Evolutionary conservation across 1,140 invertebrate genomes (phyloP), one percentile per base, ranked within the genome.

Genomic region (Drosophila arawakana): DNA sequence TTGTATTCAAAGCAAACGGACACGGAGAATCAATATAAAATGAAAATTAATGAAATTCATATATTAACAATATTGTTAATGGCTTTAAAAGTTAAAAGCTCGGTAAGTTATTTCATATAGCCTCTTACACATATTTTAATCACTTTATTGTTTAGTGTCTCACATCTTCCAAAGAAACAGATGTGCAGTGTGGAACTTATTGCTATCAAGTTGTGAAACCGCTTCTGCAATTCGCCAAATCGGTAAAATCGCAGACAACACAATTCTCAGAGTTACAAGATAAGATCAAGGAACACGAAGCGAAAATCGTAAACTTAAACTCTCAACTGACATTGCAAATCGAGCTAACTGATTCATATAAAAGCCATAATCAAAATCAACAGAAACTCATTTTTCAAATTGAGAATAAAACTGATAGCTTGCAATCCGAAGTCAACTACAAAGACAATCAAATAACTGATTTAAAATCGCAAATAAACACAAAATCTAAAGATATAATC

Each of bases 191-290:
- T 15, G 43, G n/a, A 15, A 35, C 25, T n/a, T 46, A 57, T 57
- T 57, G 54, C 15, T 52, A 52, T n/a, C 25, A 34, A 34, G 25
- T 34, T 7, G 50, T 52, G 8, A 52, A 52, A 34, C 50, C 54
- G 6, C 34, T 57, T 10, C 13, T 57, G 11, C 35, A 15, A 37
- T 21, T 37, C 18, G 35, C 35, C 9, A 7, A 37, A 4, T 57
- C 35, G 7, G 13, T 21, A 1, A 39, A 21, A 39, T 43, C 55
- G 1, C 35, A 61, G 7, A 18, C 15, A 18, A 10, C 21, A 21
- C 34, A 49, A 35, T 49, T 61, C 11, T 4, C 11, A 11, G 18
- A 62, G 2, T 13, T 50, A 10, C 7, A 50, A 0, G 6, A 21
- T 37, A 62, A 25, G 21, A 50, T 62, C 11, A 8, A 6, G 3